Conservation (phyloP, 2,888 invertebrate genomes). For the Subacronicta megacephala region DNA sequence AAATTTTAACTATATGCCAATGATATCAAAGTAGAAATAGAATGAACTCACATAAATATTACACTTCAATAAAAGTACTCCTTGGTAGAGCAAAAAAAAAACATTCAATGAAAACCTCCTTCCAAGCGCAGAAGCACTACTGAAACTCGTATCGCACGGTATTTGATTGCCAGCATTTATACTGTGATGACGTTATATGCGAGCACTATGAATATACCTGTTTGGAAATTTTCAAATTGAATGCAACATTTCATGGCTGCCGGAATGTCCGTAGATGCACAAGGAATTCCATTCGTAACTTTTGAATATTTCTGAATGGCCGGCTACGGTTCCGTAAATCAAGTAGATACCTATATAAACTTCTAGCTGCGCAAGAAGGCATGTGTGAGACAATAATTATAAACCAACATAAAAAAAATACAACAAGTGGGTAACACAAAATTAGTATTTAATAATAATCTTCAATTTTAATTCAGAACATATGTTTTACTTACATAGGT, state of each 20-base stretch:
- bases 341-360: slow-evolving; percentile 27
- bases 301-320: slow-evolving; percentile 55
- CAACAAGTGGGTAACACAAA: too few species aligned
- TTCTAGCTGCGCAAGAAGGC: too few species aligned
- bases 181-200: slow-evolving; percentile 24
- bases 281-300: slow-evolving; percentile 63
- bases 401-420: too few species aligned
- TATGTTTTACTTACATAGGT: too few species aligned
- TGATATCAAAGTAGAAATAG: too few species aligned
- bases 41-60: too few species aligned
- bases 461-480: too few species aligned
- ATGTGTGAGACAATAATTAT: too few species aligned
- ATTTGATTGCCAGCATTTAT: slow-evolving; percentile 25
- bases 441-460: too few species aligned
- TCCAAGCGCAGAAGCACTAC: slow-evolving; percentile 1
- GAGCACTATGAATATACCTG: slow-evolving; percentile 49
- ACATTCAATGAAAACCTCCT: not conserved
- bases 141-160: not conserved
- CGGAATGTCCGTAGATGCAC: slow-evolving; percentile 53
- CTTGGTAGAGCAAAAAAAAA: too few species aligned
- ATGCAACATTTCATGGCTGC: slow-evolving; percentile 61
- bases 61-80: too few species aligned
- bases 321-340: slow-evolving; percentile 57
- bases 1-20: too few species aligned
- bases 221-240: slow-evolving; percentile 61